These are phyloP conservation scores for Sciaenops ocellatus DNA, from an alignment of 2,797 vertebrate genomes.

Conservation along the genomic window DNA sequence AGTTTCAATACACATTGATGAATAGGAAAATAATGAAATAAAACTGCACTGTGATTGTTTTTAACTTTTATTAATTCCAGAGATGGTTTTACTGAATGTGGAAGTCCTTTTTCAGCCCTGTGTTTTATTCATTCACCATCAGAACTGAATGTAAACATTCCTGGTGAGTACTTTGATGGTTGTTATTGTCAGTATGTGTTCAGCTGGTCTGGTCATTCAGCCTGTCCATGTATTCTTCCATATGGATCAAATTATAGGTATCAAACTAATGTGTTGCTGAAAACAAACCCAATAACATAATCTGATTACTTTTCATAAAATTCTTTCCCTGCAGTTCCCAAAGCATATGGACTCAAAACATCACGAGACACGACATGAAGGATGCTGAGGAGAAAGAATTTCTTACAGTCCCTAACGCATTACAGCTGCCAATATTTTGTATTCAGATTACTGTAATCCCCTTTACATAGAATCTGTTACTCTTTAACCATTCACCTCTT, in stretches of 20 bases:
- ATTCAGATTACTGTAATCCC: constrained; percentile 72
- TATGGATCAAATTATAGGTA: constrained; percentile 2
- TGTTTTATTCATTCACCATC: neutral
- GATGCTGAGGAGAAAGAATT: constrained; percentile 17
- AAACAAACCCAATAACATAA: constrained; percentile 22
- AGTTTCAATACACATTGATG: neutral
- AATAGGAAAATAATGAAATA: neutral
- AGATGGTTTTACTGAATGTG: neutral
- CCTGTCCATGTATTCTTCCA: neutral
- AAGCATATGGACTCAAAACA: constrained; percentile 17
- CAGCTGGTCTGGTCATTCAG: neutral
- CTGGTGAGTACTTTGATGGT: neutral
- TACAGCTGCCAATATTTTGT: constrained; percentile 66
- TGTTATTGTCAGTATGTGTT: neutral
- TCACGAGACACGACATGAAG: constrained; percentile 6
- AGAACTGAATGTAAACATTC: neutral
- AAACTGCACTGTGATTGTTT: constrained; percentile 3
- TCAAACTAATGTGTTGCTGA: constrained; percentile 5
- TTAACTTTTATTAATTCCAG: constrained; percentile 1
- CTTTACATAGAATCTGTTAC: constrained; percentile 66
- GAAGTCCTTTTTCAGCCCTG: neutral
- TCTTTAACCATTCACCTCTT: constrained; percentile 75
- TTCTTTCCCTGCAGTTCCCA: constrained; percentile 11
- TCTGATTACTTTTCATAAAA: constrained; percentile 20
- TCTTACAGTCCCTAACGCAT: constrained; percentile 42